A percentile compares a stretch with the other conserved stretches of the same genome.
These are phyloP conservation scores for Coenobita brevimanus DNA, from an alignment of 1,140 invertebrate species.

Conservation along the genomic window DNA sequence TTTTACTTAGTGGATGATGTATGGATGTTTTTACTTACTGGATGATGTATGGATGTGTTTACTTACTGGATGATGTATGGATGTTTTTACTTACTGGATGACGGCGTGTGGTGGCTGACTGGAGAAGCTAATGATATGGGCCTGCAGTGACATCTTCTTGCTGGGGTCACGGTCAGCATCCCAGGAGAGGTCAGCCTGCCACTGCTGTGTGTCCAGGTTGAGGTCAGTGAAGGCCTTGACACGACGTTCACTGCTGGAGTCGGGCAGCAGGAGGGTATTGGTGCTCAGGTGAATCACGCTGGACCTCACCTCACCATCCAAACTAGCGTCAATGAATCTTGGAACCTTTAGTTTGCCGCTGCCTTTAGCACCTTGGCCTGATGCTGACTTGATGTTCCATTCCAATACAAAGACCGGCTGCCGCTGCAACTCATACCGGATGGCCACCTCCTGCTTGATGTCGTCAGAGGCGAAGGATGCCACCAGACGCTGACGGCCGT, in stretches of 20 bases:
- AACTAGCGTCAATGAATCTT: background rate
- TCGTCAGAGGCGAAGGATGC: background rate
- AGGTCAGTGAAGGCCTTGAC: slow-evolving; percentile 39
- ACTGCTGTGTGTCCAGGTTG: background rate
- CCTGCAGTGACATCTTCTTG: slow-evolving; percentile 15
- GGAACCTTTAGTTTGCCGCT: background rate
- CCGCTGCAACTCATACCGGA: slow-evolving; percentile 3
- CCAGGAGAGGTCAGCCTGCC: slow-evolving; percentile 19
- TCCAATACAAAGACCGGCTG: background rate
- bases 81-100: too few species aligned
- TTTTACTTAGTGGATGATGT: too few species aligned
- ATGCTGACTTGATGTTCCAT: background rate
- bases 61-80: too few species aligned
- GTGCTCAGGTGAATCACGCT: slow-evolving; percentile 1
- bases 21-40: too few species aligned
- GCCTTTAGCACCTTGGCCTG: background rate
- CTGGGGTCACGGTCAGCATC: slow-evolving; percentile 12
- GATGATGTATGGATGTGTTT: too few species aligned
- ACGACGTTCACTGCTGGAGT: background rate
- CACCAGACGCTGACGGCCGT: background rate
- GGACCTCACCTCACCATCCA: background rate
- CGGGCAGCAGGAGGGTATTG: slow-evolving; percentile 11
- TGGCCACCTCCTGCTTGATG: background rate
- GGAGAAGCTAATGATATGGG: too few species aligned
- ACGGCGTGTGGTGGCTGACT: too few species aligned